phyloP scores from a whole-genome alignment of 64 coral and sea anemone genomes.

The Porites lutea region DNA sequence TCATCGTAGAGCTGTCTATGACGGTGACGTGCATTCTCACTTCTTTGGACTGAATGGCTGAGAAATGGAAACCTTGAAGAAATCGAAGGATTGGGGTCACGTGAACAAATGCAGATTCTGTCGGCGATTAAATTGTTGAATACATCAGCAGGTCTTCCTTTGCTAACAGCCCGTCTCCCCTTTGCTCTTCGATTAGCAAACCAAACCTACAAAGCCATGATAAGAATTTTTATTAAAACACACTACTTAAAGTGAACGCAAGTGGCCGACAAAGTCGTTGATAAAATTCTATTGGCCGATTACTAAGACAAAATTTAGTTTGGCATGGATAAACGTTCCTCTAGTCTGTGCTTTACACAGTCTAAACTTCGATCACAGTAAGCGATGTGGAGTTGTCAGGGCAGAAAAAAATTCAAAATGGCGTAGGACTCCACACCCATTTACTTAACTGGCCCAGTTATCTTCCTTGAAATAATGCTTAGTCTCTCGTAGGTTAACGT shows the following conservation, averaged over 20 bases:
- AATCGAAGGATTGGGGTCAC: not conserved
- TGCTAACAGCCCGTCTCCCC: constrained; percentile 9
- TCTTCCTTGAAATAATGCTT: no score
- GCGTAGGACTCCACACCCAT: no score
- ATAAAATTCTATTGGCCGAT: no score
- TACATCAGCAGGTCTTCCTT: not conserved
- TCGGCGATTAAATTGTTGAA: not conserved
- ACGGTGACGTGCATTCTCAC: no score
- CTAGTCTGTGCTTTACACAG: no score
- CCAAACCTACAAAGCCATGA: constrained; percentile 56
- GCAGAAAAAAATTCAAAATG: no score
- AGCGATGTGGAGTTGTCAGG: no score
- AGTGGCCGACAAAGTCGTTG: not conserved
- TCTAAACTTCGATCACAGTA: no score
- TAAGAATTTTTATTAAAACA: not conserved
- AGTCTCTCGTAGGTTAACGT: no score
- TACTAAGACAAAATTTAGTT: no score
- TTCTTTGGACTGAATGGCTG: not conserved
- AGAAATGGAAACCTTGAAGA: not conserved
- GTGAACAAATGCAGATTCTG: not conserved
- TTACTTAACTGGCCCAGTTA: no score
- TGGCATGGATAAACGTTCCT: no score
- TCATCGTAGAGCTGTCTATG: not conserved
- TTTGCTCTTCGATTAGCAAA: constrained; percentile 66
- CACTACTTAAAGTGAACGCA: not conserved